Evolutionary conservation across 2,888 invertebrate genomes (phyloP).

Genomic region (Neoscelio sp.): DNA sequence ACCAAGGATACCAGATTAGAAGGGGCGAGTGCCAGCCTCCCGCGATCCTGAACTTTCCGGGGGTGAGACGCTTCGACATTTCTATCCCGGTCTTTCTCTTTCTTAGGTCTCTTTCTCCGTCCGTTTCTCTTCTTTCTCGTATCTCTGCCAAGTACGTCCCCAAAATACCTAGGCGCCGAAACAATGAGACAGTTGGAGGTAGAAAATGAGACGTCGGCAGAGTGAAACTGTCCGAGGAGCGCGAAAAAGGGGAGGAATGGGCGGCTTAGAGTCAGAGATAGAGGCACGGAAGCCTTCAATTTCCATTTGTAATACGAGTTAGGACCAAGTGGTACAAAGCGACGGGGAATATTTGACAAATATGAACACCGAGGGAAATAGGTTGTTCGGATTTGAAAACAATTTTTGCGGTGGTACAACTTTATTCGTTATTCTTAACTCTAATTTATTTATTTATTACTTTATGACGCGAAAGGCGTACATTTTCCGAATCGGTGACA

Average conservation of each 20-base stretch:
- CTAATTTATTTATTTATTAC: too few species aligned
- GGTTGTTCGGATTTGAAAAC: too few species aligned
- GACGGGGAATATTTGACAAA: slow-evolving; percentile 47
- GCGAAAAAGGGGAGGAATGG: slow-evolving; percentile 17
- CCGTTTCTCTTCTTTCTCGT: too few species aligned
- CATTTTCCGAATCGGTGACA: too few species aligned
- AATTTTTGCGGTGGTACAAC: too few species aligned
- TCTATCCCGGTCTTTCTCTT: background rate
- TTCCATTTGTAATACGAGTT: slow-evolving; percentile 51
- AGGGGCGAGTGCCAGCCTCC: slow-evolving; percentile 77
- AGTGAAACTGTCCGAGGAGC: slow-evolving; percentile 4
- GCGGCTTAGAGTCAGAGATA: slow-evolving; percentile 19
- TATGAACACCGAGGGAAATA: too few species aligned
- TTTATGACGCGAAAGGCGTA: too few species aligned
- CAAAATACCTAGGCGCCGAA: too few species aligned
- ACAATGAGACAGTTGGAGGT: background rate
- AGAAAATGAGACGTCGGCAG: background rate
- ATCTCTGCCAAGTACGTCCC: too few species aligned
- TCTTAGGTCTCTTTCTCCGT: too few species aligned
- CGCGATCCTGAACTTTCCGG: slow-evolving; percentile 71
- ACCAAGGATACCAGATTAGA: slow-evolving; percentile 83
- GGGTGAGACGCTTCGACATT: slow-evolving; percentile 29
- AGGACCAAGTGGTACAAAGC: slow-evolving; percentile 52
- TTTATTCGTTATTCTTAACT: too few species aligned
- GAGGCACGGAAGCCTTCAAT: slow-evolving; percentile 38